Base-by-base conservation (phyloP, 37 sponge, comb jelly and placozoan genomes). In the Beroe forskalii region DNA sequence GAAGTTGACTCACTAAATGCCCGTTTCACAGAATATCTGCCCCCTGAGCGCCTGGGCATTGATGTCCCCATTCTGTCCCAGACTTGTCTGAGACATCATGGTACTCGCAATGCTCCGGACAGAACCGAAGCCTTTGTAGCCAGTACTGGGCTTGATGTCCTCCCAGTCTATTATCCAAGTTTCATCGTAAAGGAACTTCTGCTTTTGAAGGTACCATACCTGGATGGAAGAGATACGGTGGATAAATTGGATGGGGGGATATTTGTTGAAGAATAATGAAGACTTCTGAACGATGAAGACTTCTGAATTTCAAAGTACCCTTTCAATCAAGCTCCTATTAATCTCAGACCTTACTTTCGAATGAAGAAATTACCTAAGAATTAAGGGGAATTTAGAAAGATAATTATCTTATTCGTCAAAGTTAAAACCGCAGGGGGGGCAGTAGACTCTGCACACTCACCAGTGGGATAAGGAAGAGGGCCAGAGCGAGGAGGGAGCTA, bases 121-220 rank as follows among this genome's bases (percentile, higher is more conserved):
- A 1, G 75, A 72, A 1, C 75, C 75, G 40, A 72, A 72, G 2
- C 75, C 75, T 72, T 72, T 72, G 75, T 72, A 72, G 19, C 75
- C 75, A 8, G 75, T 72, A 93, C 92, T 92, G 72, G 86, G 39
- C 62, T 91, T 67, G 42, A 95, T 95, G 41, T 93, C 60, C 27
- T 92, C 89, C 69, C 91, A 90, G 60, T 94, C 62, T 36, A 95
- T 91, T 42, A 95, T 94, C 96, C 96, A 95, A 36, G 93, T 94
- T 75, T 95, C 96, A 90, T 95, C 97, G 76, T 89, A 92, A 8
- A 96, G 76, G 44, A 94, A 31, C 80, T 95, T 94, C 40, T 69
- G 90, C 55, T 90, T 89, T 32, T 94, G 94, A 40, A 91, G 93
- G 38, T 66, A 80, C 72, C 90, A 90, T 67, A 92, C 91, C 96